Conservation (phyloP, 2,797 vertebrate genomes). For the Astyanax mexicanus region DNA sequence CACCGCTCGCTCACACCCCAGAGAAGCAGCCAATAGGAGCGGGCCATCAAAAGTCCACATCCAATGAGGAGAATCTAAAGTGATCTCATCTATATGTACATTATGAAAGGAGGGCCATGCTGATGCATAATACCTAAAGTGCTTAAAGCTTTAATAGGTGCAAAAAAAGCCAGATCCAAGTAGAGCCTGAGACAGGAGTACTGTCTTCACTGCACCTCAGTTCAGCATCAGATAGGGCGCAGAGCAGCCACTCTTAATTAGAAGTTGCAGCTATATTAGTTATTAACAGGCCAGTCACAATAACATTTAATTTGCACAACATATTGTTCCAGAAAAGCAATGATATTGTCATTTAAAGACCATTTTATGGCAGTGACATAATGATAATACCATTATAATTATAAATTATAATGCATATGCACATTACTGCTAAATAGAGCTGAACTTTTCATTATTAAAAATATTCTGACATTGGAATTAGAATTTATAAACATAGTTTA, state of each 20-base stretch:
- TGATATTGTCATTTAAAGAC: no score
- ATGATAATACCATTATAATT: no score
- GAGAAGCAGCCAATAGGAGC: constrained; percentile 41
- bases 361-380: no score
- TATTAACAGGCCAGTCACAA: no score
- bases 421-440: no score
- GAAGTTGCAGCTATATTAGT: no score
- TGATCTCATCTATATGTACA: constrained; percentile 41
- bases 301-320: no score
- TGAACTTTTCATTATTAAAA: no score
- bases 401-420: no score
- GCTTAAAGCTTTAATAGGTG: constrained; percentile 8
- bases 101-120: constrained; percentile 8
- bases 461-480: no score
- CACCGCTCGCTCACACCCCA: constrained; percentile 46
- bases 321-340: no score
- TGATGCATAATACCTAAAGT: constrained; percentile 1
- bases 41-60: constrained; percentile 8
- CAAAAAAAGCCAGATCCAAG: background rate
- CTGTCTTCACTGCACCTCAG: background rate
- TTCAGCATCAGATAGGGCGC: background rate
- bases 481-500: no score
- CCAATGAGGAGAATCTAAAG: constrained; percentile 29
- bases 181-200: background rate
- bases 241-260: background rate